Percentiles rank a stretch among this genome's conserved stretches.
These are phyloP conservation scores for Tromatobia lineatoria DNA, from an alignment of 2,888 invertebrate species.

Conservation along the genomic window DNA sequence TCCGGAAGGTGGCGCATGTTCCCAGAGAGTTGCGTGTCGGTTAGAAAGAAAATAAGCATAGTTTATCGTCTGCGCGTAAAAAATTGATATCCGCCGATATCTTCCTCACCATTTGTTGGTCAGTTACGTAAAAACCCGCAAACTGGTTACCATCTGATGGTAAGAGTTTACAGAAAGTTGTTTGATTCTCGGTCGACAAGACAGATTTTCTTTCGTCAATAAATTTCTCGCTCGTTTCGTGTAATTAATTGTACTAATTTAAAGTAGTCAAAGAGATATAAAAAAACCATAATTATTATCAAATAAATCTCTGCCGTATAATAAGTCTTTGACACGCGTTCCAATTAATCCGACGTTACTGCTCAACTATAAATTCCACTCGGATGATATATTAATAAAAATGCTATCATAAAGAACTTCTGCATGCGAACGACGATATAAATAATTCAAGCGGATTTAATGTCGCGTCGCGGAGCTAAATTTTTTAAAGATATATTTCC, in stretches of 20 bases:
- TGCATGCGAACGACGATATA: neutral
- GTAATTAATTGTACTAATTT: neutral
- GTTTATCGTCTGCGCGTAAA: neutral
- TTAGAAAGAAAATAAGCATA: neutral
- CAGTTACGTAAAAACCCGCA: neutral
- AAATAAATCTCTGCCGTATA: too few species aligned
- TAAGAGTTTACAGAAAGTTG: neutral
- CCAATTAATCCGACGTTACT: neutral
- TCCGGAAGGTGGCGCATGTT: conserved; percentile 7
- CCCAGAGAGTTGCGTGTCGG: neutral
- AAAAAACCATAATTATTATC: too few species aligned
- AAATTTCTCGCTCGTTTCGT: neutral
- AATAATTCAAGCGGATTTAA: conserved; percentile 7
- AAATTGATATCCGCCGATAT: too few species aligned
- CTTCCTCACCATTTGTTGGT: neutral
- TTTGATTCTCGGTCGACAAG: neutral
- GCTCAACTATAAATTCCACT: neutral
- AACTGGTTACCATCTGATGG: neutral
- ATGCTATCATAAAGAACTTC: neutral
- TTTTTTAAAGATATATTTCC: neutral
- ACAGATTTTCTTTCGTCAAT: neutral
- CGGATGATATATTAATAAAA: neutral
- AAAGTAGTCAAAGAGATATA: neutral
- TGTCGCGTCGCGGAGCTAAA: neutral
- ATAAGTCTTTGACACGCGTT: neutral